These are phyloP conservation scores for Bujurquina vittata DNA, from an alignment of 2,113 vertebrate species.

Conservation along the genomic window DNA sequence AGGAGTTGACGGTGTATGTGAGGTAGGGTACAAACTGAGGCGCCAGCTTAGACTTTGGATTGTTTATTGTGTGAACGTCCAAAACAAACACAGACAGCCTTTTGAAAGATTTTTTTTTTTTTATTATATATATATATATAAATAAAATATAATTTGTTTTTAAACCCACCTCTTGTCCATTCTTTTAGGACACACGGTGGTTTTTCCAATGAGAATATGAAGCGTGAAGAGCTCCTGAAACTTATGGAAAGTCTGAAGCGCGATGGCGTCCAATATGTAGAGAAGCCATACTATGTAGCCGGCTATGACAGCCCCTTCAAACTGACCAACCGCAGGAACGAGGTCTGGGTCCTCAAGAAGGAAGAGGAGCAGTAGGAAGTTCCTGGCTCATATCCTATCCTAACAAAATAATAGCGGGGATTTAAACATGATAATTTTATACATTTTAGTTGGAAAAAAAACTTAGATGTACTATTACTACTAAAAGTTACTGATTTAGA, in stretches of 20 bases:
- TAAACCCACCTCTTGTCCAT: background rate
- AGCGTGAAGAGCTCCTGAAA: conserved; percentile 82
- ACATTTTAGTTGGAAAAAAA: background rate
- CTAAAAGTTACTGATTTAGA: conserved; percentile 13
- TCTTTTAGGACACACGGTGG: conserved; percentile 79
- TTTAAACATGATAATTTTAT: background rate
- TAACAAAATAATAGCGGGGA: background rate
- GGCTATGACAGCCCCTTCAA: conserved; percentile 85
- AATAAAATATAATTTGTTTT: no score
- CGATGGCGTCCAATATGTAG: conserved; percentile 77
- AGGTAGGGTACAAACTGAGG: conserved; percentile 57
- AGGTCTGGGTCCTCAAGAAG: conserved; percentile 83
- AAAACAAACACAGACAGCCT: background rate
- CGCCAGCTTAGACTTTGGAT: background rate
- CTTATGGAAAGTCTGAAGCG: conserved; percentile 80
- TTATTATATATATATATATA: no score
- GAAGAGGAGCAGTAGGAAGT: conserved; percentile 28
- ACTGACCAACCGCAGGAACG: conserved; percentile 81
- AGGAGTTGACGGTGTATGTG: conserved; percentile 81
- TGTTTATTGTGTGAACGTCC: background rate
- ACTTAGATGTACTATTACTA: background rate
- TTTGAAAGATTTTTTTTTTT: background rate
- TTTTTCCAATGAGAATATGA: conserved; percentile 78
- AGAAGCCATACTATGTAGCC: conserved; percentile 81
- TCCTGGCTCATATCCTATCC: background rate